Conservation (phyloP, 1,140 invertebrate species). For the Ganaspis sp. region DNA sequence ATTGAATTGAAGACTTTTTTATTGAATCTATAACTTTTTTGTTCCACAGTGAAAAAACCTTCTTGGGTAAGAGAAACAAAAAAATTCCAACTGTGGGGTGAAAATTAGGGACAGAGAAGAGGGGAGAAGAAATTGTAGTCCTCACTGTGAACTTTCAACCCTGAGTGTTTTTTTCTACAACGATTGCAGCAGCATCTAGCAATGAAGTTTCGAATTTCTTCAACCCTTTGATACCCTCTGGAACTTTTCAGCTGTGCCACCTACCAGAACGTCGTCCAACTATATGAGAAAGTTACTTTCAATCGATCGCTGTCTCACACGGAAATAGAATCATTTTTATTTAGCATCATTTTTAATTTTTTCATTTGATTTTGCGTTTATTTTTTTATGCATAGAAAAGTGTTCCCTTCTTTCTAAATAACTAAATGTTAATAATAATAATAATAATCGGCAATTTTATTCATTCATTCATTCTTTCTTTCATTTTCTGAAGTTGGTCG, state of each 20-base stretch:
- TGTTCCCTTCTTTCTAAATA: too few relatives aligned
- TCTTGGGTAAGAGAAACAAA: background rate
- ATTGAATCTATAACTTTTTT: too few relatives aligned
- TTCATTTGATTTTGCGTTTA: background rate
- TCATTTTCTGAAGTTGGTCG: too few relatives aligned
- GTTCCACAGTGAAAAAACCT: too few relatives aligned
- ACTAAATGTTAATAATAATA: too few relatives aligned
- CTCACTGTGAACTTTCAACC: background rate
- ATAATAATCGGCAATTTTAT: too few relatives aligned
- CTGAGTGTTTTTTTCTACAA: background rate
- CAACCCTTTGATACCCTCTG: constrained; percentile 4
- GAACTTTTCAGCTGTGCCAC: background rate
- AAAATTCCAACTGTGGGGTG: background rate
- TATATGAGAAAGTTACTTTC: background rate
- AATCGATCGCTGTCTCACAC: background rate
- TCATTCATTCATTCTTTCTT: too few relatives aligned
- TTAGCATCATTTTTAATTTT: background rate
- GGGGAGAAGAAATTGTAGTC: background rate
- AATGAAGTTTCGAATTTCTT: background rate
- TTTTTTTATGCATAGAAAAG: background rate
- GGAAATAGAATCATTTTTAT: background rate
- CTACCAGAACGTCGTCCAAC: background rate
- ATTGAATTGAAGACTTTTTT: too few relatives aligned
- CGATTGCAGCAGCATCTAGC: background rate
- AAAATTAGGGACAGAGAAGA: background rate